Percentiles rank a stretch among this genome's conserved stretches.
Conservation (phyloP, 1,140 invertebrate genomes). For the Hylaeus anthracinus region DNA sequence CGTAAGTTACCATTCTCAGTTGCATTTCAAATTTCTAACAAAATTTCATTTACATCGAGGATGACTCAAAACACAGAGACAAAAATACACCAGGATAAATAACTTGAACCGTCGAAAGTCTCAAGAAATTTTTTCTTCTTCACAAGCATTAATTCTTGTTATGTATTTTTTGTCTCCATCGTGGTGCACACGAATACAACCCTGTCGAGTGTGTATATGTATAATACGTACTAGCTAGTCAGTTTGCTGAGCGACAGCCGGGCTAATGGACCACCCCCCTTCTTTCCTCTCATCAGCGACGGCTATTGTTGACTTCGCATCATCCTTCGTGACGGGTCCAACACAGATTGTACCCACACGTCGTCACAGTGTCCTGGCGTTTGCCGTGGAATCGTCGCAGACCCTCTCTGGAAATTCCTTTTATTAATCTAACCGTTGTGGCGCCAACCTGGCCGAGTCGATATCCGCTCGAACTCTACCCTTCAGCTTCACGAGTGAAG, state of each 20-base stretch:
- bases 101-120: too few species aligned
- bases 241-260: constrained; percentile 64
- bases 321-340: constrained; percentile 57
- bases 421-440: constrained; percentile 53
- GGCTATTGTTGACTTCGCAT: constrained; percentile 69
- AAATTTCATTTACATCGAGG: too few species aligned
- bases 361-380: constrained; percentile 16
- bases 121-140: too few species aligned
- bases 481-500: not conserved
- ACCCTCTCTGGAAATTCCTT: constrained; percentile 45
- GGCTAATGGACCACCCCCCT: constrained; percentile 68
- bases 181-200: not conserved
- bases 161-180: too few species aligned
- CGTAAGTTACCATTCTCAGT: too few species aligned
- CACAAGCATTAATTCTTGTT: too few species aligned
- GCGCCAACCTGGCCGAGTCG: constrained; percentile 25
- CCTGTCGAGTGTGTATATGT: constrained; percentile 44
- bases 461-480: not conserved
- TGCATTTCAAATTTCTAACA: too few species aligned
- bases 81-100: too few species aligned
- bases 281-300: constrained; percentile 47
- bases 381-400: constrained; percentile 36
- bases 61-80: too few species aligned
- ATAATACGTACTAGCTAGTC: constrained; percentile 59
- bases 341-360: constrained; percentile 21